Conservation (phyloP, 2,888 invertebrate genomes). For the Toxonevra muliebris region DNA sequence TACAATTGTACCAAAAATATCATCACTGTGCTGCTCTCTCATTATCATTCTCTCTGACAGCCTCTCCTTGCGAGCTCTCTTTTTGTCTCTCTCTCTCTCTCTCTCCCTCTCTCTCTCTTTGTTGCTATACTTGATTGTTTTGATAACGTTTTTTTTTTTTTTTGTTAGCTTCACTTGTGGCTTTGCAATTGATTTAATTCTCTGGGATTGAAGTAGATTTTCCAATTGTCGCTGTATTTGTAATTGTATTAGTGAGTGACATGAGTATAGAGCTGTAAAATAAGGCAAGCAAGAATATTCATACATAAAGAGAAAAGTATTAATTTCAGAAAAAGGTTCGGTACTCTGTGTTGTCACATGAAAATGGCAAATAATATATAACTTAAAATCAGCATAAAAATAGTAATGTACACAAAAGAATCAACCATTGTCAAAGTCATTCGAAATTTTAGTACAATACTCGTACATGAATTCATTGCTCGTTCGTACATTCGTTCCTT, state of each 20-base stretch:
- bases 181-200: not conserved
- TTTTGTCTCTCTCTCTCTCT: not conserved
- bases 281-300: conserved; percentile 18
- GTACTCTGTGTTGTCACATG: conserved; percentile 9
- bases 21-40: no score
- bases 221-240: conserved; percentile 54
- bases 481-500: conserved; percentile 15
- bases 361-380: conserved; percentile 31
- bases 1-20: no score
- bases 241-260: conserved; percentile 41
- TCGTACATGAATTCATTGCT: conserved; percentile 28
- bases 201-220: conserved; percentile 47
- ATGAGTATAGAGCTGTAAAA: not conserved
- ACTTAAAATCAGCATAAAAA: conserved; percentile 36
- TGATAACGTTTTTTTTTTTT: not conserved
- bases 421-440: conserved; percentile 21
- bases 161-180: not conserved
- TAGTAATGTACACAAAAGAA: conserved; percentile 20
- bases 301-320: conserved; percentile 35
- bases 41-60: no score
- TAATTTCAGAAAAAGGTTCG: conserved; percentile 31
- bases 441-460: conserved; percentile 19
- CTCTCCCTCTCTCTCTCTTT: not conserved
- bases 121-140: not conserved
- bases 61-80: no score